phyloP scores from a whole-genome alignment of 2,888 invertebrate species.

The Xestia ashworthii region DNA sequence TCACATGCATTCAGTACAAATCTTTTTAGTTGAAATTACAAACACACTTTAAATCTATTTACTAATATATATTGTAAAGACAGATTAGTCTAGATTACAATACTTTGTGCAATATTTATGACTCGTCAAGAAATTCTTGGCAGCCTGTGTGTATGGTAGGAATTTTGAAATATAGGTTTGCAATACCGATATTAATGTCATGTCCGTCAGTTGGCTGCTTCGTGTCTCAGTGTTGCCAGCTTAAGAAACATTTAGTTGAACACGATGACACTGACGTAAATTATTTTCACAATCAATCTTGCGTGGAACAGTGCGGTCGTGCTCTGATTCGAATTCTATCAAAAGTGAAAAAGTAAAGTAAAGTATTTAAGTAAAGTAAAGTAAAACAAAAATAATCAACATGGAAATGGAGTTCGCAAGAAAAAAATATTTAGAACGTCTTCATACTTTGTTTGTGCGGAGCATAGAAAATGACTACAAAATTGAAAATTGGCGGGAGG shows the following conservation, averaged over 20 bases:
- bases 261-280: neutral
- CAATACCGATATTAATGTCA: constrained; percentile 4
- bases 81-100: neutral
- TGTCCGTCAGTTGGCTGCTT: neutral
- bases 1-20: no score
- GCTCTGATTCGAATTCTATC: neutral
- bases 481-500: neutral
- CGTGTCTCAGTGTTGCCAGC: constrained; percentile 7
- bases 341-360: neutral
- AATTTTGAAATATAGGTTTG: neutral
- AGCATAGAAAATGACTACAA: neutral
- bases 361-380: neutral
- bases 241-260: neutral
- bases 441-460: neutral
- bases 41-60: neutral
- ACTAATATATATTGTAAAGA: neutral
- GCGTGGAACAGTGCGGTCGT: constrained; percentile 7
- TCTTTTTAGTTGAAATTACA: no score
- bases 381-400: neutral
- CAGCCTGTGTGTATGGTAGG: neutral
- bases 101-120: neutral
- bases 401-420: neutral
- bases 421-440: neutral
- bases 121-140: neutral
- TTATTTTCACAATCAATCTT: neutral